Evolutionary conservation across 2,888 invertebrate genomes (phyloP), one percentile per base, ranked within the genome.

Genomic region (Hirtodrosophila cameraria): DNA sequence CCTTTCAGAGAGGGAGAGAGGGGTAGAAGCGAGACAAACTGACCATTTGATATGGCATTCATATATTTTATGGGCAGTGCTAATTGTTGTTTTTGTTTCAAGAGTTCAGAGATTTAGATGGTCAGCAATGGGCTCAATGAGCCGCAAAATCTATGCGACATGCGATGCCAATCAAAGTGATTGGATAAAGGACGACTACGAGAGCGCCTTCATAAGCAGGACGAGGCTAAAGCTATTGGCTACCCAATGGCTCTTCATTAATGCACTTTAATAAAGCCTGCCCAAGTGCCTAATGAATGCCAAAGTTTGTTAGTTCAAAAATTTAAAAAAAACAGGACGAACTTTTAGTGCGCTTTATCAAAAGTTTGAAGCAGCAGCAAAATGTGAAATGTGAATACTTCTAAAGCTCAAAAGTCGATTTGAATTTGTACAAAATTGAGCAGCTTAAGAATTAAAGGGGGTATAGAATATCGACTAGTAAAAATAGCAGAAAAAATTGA

Each of bases 141-240:
- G 75, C 80, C 66, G 68, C 58, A 66, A 83, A 83, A 80, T 80
- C 74, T 74, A 76, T 76, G 79, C 76, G 83, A 79, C 79, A 79
- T 76, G 83, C 73, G 83, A 79, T 74, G 78, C 78, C 78, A 79
- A 79, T 79, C 81, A 79, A 81, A 65, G 49, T 67, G 78, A 79
- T 78, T 81, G 78, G 73, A 42, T 71, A 11, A 6, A 16, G 28
- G 23, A 23, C 35, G 1, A 2, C 4, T 8, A 0, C 31, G 7
- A n/a, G n/a, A 8, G 12, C 0, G 2, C 4, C 18, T 18, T 5
- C 4, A 18, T 1, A 3, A 18, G 18, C 18, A 18, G 5, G 18
- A 5, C 18, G 18, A 6, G 3, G 8, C 23, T 8, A 8, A 2
- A 42, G 13, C 25, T 33, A 0, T 18, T n/a, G n/a, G n/a, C n/a